These are phyloP conservation scores for Glareola pratincola DNA, from an alignment of 2,113 vertebrate species.

Conservation along the genomic window DNA sequence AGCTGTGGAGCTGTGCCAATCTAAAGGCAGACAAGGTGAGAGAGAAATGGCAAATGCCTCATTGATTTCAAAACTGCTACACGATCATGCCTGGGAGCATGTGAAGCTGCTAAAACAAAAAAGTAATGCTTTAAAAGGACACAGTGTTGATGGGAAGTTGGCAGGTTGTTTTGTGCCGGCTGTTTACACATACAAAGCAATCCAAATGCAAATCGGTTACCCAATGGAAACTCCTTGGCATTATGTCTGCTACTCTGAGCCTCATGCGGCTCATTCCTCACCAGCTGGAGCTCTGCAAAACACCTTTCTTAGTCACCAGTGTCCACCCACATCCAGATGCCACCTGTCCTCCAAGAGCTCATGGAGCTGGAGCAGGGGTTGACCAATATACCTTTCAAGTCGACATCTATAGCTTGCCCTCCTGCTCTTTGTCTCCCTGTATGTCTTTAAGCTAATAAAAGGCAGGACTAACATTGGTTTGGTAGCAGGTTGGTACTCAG, in stretches of 20 bases:
- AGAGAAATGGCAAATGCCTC: conserved; percentile 28
- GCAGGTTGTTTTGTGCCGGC: not conserved
- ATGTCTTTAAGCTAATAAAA: not conserved
- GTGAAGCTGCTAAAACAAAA: not conserved
- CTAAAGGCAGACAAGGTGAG: not conserved
- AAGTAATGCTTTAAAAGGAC: not conserved
- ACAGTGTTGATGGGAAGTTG: not conserved
- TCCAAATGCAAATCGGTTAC: not conserved
- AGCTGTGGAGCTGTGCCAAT: not conserved
- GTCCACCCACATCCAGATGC: conserved; percentile 41
- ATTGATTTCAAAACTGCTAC: conserved; percentile 18
- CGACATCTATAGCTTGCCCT: not conserved
- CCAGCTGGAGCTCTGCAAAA: conserved; percentile 17
- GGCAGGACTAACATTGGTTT: fast-evolving
- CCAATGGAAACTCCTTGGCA: conserved; percentile 32
- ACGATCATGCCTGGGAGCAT: not conserved
- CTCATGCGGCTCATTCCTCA: not conserved
- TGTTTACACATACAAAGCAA: not conserved
- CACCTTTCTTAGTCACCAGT: conserved; percentile 17
- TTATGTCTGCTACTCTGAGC: not conserved
- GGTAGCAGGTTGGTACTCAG: fast-evolving
- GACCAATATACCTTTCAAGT: not conserved
- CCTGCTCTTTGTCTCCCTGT: not conserved
- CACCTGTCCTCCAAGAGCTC: not conserved
- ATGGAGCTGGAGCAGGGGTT: not conserved